Evolutionary conservation across 1,140 invertebrate species (phyloP).

Genomic region (Zeugodacus cucurbitae): DNA sequence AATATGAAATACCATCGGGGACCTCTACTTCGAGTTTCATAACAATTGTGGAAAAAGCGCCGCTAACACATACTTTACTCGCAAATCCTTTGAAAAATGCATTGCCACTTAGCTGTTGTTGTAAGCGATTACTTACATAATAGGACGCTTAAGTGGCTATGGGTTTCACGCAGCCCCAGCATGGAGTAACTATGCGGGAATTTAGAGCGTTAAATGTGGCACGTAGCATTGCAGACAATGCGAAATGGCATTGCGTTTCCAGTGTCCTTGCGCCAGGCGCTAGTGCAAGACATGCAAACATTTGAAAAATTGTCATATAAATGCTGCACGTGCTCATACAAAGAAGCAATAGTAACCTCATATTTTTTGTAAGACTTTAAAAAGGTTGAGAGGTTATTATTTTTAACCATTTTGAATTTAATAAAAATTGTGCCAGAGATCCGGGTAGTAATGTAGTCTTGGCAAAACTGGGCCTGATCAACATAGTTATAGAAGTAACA

Average conservation of each 20-base stretch:
- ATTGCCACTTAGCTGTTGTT: not conserved
- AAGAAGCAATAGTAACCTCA: not conserved
- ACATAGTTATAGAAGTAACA: too few relatives aligned
- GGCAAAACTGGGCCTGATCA: too few relatives aligned
- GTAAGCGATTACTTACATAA: not conserved
- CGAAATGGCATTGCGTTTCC: not conserved
- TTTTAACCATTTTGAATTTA: too few relatives aligned
- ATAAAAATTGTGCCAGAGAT: too few relatives aligned
- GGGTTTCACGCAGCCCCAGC: not conserved
- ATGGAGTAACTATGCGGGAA: not conserved
- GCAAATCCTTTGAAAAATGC: constrained; percentile 42
- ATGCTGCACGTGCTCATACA: constrained; percentile 13
- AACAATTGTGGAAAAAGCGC: not conserved
- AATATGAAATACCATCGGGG: not conserved
- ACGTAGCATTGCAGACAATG: constrained; percentile 20
- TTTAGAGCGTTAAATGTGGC: not conserved
- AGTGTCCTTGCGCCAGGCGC: not conserved
- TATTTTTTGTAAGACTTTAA: too few relatives aligned
- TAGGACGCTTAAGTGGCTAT: not conserved
- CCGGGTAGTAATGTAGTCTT: too few relatives aligned
- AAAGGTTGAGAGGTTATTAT: too few relatives aligned
- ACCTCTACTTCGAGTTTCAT: not conserved
- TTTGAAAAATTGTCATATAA: constrained; percentile 38
- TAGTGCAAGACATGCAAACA: not conserved
- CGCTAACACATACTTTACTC: not conserved